Evolutionary conservation across 2,113 vertebrate genomes (phyloP), one percentile per base, ranked within the genome.

Genomic region (Cebidichthys violaceus): DNA sequence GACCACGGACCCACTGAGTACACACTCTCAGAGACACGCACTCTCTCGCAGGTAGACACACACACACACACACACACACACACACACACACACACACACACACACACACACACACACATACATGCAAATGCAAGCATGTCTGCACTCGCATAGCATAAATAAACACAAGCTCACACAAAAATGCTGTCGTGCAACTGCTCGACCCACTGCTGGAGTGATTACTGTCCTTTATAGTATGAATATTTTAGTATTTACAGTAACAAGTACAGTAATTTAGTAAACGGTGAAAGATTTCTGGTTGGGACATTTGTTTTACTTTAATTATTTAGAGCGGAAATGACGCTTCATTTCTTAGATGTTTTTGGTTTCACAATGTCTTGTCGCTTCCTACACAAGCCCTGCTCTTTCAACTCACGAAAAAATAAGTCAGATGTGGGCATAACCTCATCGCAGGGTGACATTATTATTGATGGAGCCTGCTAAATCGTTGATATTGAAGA

Each of bases 1-100:
- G 86, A 86, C 86, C 82, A 59, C 20, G 22, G 73, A 79, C 77
- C 86, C 70, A 57, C 77, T 85, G 66, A 87, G 85, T 66, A 89
- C 69, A 71, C 88, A 90, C 84, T 57, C 75, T 43, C 75, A 11
- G 18, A 79, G 20, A 71, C 82, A 75, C 33, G 65, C n/a, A 55
- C 81, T 70, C 64, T 50, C 72, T 65, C 59, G 55, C 73, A 86
- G 77, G 74, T 87, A 85, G 60, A 33, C 67, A 35, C 52, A 64
- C 50, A 45, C 11, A n/a, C n/a, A 62, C 60, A 33, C 60, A 35
- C 60, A 39, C 67, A 74, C 75, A 59, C 61, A 61, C 68, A 61
- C 33, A 54, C 65, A 31, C 43, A 66, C 52, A 47, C 13, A 61
- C 59, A 31, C 29, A 37, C 29, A 33, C 71, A 70, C 70, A 65